Conservation (phyloP, 23 tunicate genomes). For the Ciona savignyi region DNA sequence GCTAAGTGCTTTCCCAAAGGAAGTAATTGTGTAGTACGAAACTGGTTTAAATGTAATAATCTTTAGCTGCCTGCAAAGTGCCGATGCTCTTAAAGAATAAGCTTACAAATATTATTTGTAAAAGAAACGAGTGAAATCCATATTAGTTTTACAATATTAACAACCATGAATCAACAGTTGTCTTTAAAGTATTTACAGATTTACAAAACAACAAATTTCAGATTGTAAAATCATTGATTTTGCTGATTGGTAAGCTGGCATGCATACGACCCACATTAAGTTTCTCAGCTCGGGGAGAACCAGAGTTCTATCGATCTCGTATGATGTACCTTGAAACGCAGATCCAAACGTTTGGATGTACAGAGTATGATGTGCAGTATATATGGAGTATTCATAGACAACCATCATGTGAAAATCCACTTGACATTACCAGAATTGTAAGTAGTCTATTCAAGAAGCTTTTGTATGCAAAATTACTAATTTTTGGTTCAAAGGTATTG, state of each 20-base stretch:
- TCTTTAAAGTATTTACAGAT: no score
- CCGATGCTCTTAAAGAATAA: no score
- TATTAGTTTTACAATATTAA: no score
- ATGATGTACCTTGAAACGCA: conserved; percentile 34
- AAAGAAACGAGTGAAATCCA: no score
- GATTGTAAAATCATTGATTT: not conserved
- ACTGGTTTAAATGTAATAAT: no score
- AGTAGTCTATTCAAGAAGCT: conserved; percentile 10
- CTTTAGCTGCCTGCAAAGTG: no score
- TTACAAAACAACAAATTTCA: not conserved
- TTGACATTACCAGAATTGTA: conserved; percentile 9
- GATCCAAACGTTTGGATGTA: conserved; percentile 50
- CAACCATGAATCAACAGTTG: no score
- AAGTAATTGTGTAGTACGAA: no score
- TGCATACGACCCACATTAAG: conserved; percentile 42
- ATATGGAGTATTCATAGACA: conserved; percentile 43
- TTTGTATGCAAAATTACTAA: not conserved
- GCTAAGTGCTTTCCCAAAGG: no score
- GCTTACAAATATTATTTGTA: no score
- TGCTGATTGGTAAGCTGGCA: conserved; percentile 33
- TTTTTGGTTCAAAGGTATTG: not conserved
- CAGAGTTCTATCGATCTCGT: conserved; percentile 60
- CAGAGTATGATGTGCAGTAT: conserved; percentile 32
- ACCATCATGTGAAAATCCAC: conserved; percentile 5
- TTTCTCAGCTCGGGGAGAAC: conserved; percentile 30